Base-by-base conservation (phyloP, 1,140 invertebrate genomes). In the Batillaria attramentaria region DNA sequence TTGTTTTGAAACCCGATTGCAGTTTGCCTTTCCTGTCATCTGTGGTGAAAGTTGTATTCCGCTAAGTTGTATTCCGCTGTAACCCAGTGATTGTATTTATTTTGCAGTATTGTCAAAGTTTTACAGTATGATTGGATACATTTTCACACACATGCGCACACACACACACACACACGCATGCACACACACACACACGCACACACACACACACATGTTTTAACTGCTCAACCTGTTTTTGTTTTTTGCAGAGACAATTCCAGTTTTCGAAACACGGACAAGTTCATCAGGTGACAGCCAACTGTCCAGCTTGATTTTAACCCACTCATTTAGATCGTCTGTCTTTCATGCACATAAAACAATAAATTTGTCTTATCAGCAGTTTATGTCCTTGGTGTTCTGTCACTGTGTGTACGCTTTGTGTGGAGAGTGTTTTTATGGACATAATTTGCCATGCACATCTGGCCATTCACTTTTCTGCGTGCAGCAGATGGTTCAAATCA, bases 181-280 rank as follows among this genome's bases (percentile, higher is more conserved):
- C 41, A 8, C 24, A 46, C 41, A 13, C 35, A 39, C 39, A 70
- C 41, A 31, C 42, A 70, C 68, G 50, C 68, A 70, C 68, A 46
- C 41, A 46, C 42, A 69, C 68, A 70, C 68, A 70, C 42, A 46
- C 35, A 66, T 66, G n/a, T 8, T 28, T 28, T 16, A 8, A 13
- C n/a, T 62, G 6, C 28, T 28, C 18, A 62, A 13, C 18, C 57
- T 50, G 46, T 50, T 8, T 13, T 50, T 50, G 46, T 50, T 50
- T 84, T 54, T 89, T 90, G 77, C 85, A 91, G 90, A 78, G 91
- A 92, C 81, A 90, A 91, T 77, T 91, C 91, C 50, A 92, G 91
- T 88, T 92, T 91, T 81, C 83, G 91, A 81, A 91, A 92, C 78
- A 92, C 91, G 78, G 90, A 91, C 81, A 84, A 91, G 10, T 91